Base-by-base conservation (phyloP, 2,888 invertebrate genomes). In the Bombylius major region DNA sequence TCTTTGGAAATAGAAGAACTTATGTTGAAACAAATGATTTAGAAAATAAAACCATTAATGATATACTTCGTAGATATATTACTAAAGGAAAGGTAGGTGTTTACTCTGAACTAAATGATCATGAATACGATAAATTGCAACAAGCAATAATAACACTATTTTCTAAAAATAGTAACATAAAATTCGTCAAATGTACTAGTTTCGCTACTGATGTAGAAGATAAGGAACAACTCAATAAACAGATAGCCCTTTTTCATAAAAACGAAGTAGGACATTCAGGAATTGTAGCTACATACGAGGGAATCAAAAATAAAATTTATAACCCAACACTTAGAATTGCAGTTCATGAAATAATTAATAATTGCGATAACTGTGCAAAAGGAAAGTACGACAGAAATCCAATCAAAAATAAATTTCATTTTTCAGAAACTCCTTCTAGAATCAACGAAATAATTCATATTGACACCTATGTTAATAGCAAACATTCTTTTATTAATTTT, bases 401-500 rank as follows among this genome's bases (percentile, higher is more conserved):
- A 39, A 50, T 53, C 4, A 56, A 53, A 46, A 53, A 32, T 4
- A 52, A 56, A 51, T 52, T 56, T 44, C 42, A 48, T 47, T 13
- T 49, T 11, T 52, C 56, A n/a, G 56, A 53, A 56, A 46, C 56
- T 5, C 53, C 52, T 13, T 44, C 32, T 11, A 31, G 32, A 33
- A 50, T 46, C 12, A 53, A 56, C 14, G 51, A 56, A 47, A 47
- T 57, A 39, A 51, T 57, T 23, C 51, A 57, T 44, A 33, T 51
- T 0, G 53, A 57, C 33, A 50, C 13, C 1, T 57, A 47, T 14
- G 8, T 33, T n/a, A 47, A 46, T 47, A 39, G 51, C n/a, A 51
- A 57, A 54, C 50, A 57, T 39, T 13, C 33, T 1, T 57, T 57
- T 50, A 51, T 56, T 31, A 53, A 46, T n/a, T 53, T 56, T n/a